phyloP scores from a whole-genome alignment of 2,888 invertebrate species.

The Netelia virgata region DNA sequence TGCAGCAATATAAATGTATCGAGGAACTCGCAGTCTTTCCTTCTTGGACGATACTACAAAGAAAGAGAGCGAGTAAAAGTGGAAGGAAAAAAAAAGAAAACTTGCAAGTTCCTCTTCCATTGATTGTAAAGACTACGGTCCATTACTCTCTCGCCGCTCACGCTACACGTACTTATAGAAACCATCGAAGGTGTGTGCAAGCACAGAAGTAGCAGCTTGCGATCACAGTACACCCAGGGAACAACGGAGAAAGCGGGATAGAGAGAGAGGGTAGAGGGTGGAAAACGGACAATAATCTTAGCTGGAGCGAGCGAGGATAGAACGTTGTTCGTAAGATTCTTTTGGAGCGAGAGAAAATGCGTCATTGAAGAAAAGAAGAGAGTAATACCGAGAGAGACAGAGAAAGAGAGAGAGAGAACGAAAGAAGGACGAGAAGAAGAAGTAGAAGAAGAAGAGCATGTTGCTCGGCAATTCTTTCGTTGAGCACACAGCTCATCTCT shows the following conservation, averaged over 20 bases:
- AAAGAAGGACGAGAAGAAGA: neutral
- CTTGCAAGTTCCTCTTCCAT: slow-evolving; percentile 39
- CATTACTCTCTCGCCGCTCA: slow-evolving; percentile 45
- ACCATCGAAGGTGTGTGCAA: slow-evolving; percentile 11
- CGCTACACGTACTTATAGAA: neutral
- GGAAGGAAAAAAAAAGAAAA: slow-evolving; percentile 1
- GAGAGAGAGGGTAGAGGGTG: too few relatives aligned
- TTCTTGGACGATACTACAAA: slow-evolving; percentile 5
- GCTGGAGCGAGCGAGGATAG: slow-evolving; percentile 33
- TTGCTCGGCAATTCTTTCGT: slow-evolving; percentile 26
- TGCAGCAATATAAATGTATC: slow-evolving; percentile 9
- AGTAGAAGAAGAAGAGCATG: neutral
- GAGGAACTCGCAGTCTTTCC: slow-evolving; percentile 7
- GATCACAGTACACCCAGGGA: too few relatives aligned
- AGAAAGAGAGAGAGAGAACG: neutral
- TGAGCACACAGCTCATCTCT: slow-evolving; percentile 32
- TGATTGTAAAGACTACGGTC: slow-evolving; percentile 58
- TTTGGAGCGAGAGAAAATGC: slow-evolving; percentile 32
- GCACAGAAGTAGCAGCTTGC: neutral
- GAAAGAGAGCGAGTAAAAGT: slow-evolving; percentile 11
- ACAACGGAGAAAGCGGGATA: too few relatives aligned
- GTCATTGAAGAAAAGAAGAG: slow-evolving; percentile 4
- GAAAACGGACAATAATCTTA: slow-evolving; percentile 32
- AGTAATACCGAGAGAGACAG: slow-evolving; percentile 11
- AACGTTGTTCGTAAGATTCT: slow-evolving; percentile 45